Base-by-base conservation (phyloP, 92 coral and sea anemone species). In the Anthopleura xanthogrammica region DNA sequence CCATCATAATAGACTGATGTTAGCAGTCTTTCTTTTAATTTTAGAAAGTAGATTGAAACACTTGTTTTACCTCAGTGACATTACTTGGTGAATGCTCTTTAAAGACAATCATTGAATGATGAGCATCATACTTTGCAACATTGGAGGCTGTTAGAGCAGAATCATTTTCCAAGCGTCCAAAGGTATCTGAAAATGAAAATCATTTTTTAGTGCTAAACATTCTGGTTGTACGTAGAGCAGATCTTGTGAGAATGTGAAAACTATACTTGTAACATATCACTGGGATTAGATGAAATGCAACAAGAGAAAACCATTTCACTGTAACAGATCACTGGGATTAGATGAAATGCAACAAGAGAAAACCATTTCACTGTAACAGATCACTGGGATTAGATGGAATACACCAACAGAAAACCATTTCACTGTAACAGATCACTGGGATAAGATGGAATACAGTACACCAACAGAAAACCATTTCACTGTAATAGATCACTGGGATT, bases 91-190 rank as follows among this genome's bases (percentile, higher is more conserved):
- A 81, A 82, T 92, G 95, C 58, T 92, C 93, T 40, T 92, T 92
- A 80, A 92, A 92, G 24, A 92, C 90, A 17, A 89, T 83, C 92
- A 92, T 92, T 16, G 91, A 87, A 82, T 92, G 95, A 17, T 83
- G 77, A 11, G 93, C 95, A 89, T 92, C 95, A 78, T 92, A 92
- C 79, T 92, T 92, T n/a, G 95, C 95, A 46, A 92, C 91, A 87
- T 92, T 92, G 60, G 95, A 92, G 19, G 95, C 95, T 78, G 95
- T 92, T 68, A 92, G 57, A 60, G 82, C 89, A 55, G 93, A 86
- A 14, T 52, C 79, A 78, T 92, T 92, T 78, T 92, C 92, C 86
- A 92, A 48, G 20, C 95, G 78, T 77, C 95, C 95, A 87, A 89
- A 92, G 60, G 79, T 58, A 73, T 92, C 95, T 92, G 86, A 60